These are phyloP conservation scores for Phalloptychus januarius DNA, from an alignment of 2,797 vertebrate species.

Conservation along the genomic window DNA sequence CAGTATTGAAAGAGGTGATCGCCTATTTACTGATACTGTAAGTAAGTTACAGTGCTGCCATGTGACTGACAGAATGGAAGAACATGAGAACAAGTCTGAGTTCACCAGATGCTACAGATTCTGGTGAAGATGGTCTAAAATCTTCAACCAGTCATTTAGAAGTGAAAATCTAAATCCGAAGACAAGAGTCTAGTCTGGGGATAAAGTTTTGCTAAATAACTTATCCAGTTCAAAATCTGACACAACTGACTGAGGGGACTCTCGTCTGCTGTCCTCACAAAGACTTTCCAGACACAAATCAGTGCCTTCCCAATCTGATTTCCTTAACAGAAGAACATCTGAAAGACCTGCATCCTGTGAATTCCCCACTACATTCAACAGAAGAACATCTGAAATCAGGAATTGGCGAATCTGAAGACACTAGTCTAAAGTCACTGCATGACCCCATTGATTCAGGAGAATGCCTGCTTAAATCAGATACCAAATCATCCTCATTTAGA, in stretches of 20 bases:
- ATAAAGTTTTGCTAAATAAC: too few species aligned
- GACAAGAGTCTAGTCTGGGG: too few species aligned
- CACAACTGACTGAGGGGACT: too few species aligned
- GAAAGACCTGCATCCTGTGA: conserved; percentile 8
- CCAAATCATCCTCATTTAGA: too few species aligned
- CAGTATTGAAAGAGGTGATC: conserved; percentile 3
- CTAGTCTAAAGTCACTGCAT: conserved; percentile 3
- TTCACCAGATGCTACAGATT: conserved; percentile 5
- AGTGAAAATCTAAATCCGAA: too few species aligned
- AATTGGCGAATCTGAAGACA: conserved; percentile 41
- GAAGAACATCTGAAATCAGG: conserved; percentile 23
- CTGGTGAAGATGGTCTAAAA: too few species aligned
- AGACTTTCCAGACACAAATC: conserved; percentile 32
- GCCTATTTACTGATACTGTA: conserved; percentile 1
- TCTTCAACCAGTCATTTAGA: too few species aligned
- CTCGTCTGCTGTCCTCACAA: too few species aligned
- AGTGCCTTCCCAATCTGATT: conserved; percentile 47
- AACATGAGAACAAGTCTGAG: too few species aligned
- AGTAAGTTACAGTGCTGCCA: conserved; percentile 14
- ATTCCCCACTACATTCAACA: background rate
- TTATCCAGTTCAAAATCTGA: too few species aligned
- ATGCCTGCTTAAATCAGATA: too few species aligned
- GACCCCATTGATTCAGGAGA: conserved; percentile 18
- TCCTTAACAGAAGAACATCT: too few species aligned
- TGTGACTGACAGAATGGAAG: background rate